Conservation (phyloP, 1,140 invertebrate species). For the Dendroctonus ponderosae region DNA sequence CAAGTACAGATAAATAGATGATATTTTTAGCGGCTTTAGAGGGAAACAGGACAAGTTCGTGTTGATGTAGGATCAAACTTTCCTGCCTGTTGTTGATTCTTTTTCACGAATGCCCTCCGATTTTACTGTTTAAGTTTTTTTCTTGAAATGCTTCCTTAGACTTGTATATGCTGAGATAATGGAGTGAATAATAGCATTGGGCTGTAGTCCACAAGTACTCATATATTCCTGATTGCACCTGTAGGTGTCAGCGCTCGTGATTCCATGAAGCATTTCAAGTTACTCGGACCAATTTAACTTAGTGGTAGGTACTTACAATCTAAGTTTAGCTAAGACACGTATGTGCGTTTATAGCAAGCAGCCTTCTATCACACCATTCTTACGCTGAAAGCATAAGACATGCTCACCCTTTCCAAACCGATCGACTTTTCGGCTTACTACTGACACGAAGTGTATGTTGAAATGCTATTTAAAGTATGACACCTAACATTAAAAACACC, state of each 20-base stretch:
- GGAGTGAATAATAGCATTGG: too few species aligned
- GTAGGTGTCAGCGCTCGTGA: too few species aligned
- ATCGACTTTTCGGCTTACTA: background rate
- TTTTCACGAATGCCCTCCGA: conserved; percentile 23
- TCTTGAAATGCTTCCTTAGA: too few species aligned
- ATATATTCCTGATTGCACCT: too few species aligned
- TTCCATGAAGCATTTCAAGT: too few species aligned
- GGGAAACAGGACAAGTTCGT: conserved; percentile 22
- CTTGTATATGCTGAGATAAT: too few species aligned
- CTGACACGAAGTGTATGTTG: background rate
- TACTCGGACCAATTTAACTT: too few species aligned
- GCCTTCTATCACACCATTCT: background rate
- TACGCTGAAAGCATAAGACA: background rate
- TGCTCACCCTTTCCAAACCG: background rate
- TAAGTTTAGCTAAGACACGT: conserved; percentile 8
- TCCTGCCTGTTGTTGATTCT: conserved; percentile 10
- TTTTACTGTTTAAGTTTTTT: too few species aligned
- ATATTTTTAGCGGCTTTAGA: conserved; percentile 13
- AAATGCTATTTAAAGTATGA: background rate
- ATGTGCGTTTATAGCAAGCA: conserved; percentile 19
- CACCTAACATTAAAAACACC: conserved; percentile 3
- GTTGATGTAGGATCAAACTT: background rate
- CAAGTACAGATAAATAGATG: background rate
- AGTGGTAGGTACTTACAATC: background rate
- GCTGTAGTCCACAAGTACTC: background rate